phyloP scores from a whole-genome alignment of 2,113 vertebrate species.

The Ia io region DNA sequence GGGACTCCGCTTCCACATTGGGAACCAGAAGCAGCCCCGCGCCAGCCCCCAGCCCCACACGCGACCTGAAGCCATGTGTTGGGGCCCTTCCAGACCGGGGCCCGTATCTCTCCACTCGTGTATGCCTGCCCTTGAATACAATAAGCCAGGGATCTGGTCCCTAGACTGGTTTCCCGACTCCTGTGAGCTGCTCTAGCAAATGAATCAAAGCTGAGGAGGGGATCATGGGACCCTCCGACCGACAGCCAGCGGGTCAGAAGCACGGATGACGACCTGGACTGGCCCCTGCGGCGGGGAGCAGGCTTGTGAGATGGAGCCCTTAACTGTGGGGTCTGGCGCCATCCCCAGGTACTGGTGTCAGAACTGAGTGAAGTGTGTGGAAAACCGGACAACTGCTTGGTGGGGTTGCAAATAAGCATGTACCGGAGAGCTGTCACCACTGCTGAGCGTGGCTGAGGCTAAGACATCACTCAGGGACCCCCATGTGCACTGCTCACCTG shows the following conservation, averaged over 20 bases:
- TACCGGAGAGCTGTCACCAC: not conserved
- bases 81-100: not conserved
- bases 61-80: not conserved
- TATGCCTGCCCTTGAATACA: not conserved
- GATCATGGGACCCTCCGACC: not conserved
- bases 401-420: not conserved
- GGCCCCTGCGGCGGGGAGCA: not conserved
- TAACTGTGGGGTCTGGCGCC: not conserved
- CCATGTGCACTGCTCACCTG: not conserved
- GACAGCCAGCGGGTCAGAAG: not conserved
- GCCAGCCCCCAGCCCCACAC: not conserved
- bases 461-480: not conserved
- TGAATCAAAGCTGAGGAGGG: not conserved
- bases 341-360: not conserved
- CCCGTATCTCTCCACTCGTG: not conserved
- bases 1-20: not conserved
- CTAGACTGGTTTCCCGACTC: not conserved
- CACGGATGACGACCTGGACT: not conserved
- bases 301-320: not conserved
- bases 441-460: no score
- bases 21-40: not conserved
- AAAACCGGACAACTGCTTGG: not conserved
- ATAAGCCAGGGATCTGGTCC: accelerated
- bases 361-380: no score
- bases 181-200: not conserved